Conservation (phyloP, 2,888 invertebrate species). For the Rhamphomyia laevipes region DNA sequence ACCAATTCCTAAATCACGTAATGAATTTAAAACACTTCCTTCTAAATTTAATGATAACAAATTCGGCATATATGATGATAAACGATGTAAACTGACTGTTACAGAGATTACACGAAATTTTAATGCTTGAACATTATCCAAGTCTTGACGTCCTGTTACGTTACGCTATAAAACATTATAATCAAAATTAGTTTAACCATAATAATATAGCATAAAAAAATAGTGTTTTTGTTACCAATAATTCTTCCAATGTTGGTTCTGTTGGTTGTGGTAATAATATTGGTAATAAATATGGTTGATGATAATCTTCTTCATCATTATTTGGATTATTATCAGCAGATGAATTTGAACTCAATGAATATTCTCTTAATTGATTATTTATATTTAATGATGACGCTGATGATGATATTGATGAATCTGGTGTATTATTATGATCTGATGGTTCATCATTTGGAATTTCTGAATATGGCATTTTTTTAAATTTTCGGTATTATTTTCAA, state of each 20-base stretch:
- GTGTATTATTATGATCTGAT: slow-evolving; percentile 25
- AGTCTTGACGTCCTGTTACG: slow-evolving; percentile 37
- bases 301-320: slow-evolving; percentile 26
- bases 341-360: slow-evolving; percentile 10
- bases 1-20: slow-evolving; percentile 57
- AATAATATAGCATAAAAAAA: background rate
- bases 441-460: slow-evolving; percentile 24
- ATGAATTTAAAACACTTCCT: slow-evolving; percentile 52
- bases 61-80: slow-evolving; percentile 49
- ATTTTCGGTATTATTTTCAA: no score
- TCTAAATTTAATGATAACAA: slow-evolving; percentile 50
- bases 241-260: slow-evolving; percentile 47
- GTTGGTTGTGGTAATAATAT: slow-evolving; percentile 40
- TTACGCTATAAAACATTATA: slow-evolving; percentile 25
- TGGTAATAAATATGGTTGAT: slow-evolving; percentile 41
- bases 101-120: slow-evolving; percentile 53
- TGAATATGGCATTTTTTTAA: slow-evolving; percentile 25
- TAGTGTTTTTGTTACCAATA: slow-evolving; percentile 38
- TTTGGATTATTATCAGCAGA: slow-evolving; percentile 7
- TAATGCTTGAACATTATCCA: slow-evolving; percentile 43
- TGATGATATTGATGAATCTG: slow-evolving; percentile 30
- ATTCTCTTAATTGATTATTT: slow-evolving; percentile 1
- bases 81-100: slow-evolving; percentile 49
- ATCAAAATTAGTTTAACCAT: background rate
- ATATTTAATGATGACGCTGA: slow-evolving; percentile 12